Conservation (phyloP, 2,888 invertebrate species). For the Acanthopleura granulata region DNA sequence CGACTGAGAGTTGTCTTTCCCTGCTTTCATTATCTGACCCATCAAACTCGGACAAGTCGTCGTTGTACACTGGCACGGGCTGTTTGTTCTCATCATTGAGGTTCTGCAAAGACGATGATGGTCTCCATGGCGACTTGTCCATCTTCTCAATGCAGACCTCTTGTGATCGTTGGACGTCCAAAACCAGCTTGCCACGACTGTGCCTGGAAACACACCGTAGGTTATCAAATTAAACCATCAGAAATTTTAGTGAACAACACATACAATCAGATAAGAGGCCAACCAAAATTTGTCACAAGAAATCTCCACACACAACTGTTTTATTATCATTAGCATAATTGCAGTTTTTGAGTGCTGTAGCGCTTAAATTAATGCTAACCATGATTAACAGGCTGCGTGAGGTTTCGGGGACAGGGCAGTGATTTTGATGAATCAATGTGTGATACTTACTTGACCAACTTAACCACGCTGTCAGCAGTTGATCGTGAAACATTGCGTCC, state of each 20-base stretch:
- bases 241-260: too few relatives aligned
- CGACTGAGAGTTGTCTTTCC: slow-evolving; percentile 46
- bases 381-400: too few relatives aligned
- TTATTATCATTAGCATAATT: too few relatives aligned
- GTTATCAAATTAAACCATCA: too few relatives aligned
- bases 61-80: not conserved
- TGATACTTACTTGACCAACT: slow-evolving; percentile 64
- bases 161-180: slow-evolving; percentile 46
- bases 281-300: too few relatives aligned
- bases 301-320: too few relatives aligned
- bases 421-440: too few relatives aligned
- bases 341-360: too few relatives aligned
- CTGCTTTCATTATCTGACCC: slow-evolving; percentile 38
- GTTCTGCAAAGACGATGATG: slow-evolving; percentile 21
- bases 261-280: too few relatives aligned
- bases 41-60: slow-evolving; percentile 29
- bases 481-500: slow-evolving; percentile 66
- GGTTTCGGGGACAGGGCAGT: too few relatives aligned
- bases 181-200: slow-evolving; percentile 33
- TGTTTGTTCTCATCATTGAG: not conserved
- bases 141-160: slow-evolving; percentile 17
- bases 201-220: not conserved
- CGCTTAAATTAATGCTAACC: too few relatives aligned
- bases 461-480: slow-evolving; percentile 62
- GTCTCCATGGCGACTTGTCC: slow-evolving; percentile 28